Evolutionary conservation across 2,113 vertebrate species (phyloP).

Genomic region (Sorex fumeus): DNA sequence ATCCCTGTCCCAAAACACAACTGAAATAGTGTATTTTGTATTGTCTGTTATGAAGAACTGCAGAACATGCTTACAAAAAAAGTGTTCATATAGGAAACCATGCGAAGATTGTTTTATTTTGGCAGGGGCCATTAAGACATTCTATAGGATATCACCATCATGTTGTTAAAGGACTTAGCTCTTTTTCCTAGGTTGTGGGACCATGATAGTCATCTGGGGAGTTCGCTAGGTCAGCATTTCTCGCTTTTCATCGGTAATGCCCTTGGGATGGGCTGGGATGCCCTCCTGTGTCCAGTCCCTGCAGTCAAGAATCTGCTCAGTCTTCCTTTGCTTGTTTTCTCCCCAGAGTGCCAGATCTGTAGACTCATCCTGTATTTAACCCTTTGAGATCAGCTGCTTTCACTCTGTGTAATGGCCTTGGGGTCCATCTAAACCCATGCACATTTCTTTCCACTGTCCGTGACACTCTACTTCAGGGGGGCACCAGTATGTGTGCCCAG

Average conservation of each 20-base stretch:
- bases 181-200: not conserved
- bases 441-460: not conserved
- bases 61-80: too few relatives aligned
- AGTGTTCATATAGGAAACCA: too few relatives aligned
- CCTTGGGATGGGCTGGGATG: too few relatives aligned
- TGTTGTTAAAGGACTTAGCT: not conserved
- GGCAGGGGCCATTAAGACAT: too few relatives aligned
- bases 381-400: slow-evolving; percentile 44
- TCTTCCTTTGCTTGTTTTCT: not conserved
- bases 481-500: not conserved
- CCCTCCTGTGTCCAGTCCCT: not conserved
- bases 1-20: too few relatives aligned
- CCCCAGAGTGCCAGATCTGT: not conserved
- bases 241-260: too few relatives aligned
- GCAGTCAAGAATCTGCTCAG: not conserved
- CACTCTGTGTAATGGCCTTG: not conserved
- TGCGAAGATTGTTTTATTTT: too few relatives aligned
- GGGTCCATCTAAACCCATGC: not conserved
- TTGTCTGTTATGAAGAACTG: too few relatives aligned
- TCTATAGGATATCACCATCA: too few relatives aligned
- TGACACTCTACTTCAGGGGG: not conserved
- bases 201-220: not conserved
- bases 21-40: too few relatives aligned
- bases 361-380: not conserved
- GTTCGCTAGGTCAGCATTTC: too few relatives aligned